phyloP scores from a whole-genome alignment of 2,113 vertebrate species.

The Motacilla alba region DNA sequence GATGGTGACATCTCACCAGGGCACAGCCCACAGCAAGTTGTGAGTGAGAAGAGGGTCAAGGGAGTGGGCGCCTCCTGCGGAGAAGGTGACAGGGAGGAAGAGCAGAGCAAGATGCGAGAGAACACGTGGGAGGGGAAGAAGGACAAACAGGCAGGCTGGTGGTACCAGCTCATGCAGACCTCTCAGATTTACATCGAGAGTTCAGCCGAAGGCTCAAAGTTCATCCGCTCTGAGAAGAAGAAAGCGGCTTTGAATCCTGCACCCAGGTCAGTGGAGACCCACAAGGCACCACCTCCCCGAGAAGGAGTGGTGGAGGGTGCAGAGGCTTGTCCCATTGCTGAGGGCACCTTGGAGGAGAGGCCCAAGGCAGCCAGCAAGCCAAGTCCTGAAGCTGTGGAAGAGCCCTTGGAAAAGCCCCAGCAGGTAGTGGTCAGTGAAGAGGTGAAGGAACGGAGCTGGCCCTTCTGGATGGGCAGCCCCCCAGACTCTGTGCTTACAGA shows the following conservation, averaged over 20 bases:
- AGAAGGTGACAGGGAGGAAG: slow-evolving; percentile 60
- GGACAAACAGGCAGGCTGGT: slow-evolving; percentile 89
- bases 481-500: slow-evolving; percentile 86
- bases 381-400: background rate
- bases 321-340: slow-evolving; percentile 78
- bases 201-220: slow-evolving; percentile 80
- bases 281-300: slow-evolving; percentile 77
- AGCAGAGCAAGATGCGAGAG: background rate
- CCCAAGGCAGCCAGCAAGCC: background rate
- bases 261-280: background rate
- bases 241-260: background rate
- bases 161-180: slow-evolving; percentile 98
- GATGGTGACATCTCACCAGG: background rate
- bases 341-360: slow-evolving; percentile 32
- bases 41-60: slow-evolving; percentile 52
- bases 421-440: background rate
- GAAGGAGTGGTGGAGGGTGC: slow-evolving; percentile 94
- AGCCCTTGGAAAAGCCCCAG: slow-evolving; percentile 40
- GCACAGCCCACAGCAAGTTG: background rate
- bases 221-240: slow-evolving; percentile 82
- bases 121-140: slow-evolving; percentile 52
- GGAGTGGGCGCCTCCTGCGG: slow-evolving; percentile 67
- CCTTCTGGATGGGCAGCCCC: slow-evolving; percentile 95
- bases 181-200: slow-evolving; percentile 96
- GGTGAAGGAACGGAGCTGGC: slow-evolving; percentile 67